Evolutionary conservation across 2,888 invertebrate species (phyloP).

Genomic region (Macrosoma leucophasiata): DNA sequence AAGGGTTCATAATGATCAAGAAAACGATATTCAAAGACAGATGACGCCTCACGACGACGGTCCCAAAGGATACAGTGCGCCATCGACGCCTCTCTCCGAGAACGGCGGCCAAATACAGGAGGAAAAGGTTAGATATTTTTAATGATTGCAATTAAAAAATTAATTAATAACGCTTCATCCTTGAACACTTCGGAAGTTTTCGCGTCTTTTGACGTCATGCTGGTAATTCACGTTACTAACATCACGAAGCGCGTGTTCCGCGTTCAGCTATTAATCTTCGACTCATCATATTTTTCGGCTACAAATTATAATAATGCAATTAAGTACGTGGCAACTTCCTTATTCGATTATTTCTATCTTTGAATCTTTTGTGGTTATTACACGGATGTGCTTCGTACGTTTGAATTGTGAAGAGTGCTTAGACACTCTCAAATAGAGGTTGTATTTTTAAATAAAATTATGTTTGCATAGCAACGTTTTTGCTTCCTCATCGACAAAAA

Average conservation of each 20-base stretch:
- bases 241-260: conserved; percentile 63
- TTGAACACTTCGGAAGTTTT: conserved; percentile 68
- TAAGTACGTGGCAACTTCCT: conserved; percentile 20
- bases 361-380: conserved; percentile 12
- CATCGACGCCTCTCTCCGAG: conserved; percentile 68
- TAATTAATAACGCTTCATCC: conserved; percentile 38
- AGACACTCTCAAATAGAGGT: conserved; percentile 18
- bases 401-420: conserved; percentile 22
- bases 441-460: conserved; percentile 21
- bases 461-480: conserved; percentile 25
- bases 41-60: conserved; percentile 68
- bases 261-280: conserved; percentile 54
- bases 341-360: conserved; percentile 14
- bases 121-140: conserved; percentile 62
- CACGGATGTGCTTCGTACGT: conserved; percentile 23
- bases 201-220: conserved; percentile 47
- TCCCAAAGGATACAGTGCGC: conserved; percentile 69
- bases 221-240: conserved; percentile 40
- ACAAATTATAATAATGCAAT: conserved; percentile 21
- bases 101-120: conserved; percentile 69
- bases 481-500: conserved; percentile 22
- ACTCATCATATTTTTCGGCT: conserved; percentile 31
- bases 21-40: conserved; percentile 63
- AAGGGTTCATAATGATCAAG: conserved; percentile 58
- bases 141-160: conserved; percentile 28